phyloP scores from a whole-genome alignment of 2,888 invertebrate species.

The Clunio marinus region DNA sequence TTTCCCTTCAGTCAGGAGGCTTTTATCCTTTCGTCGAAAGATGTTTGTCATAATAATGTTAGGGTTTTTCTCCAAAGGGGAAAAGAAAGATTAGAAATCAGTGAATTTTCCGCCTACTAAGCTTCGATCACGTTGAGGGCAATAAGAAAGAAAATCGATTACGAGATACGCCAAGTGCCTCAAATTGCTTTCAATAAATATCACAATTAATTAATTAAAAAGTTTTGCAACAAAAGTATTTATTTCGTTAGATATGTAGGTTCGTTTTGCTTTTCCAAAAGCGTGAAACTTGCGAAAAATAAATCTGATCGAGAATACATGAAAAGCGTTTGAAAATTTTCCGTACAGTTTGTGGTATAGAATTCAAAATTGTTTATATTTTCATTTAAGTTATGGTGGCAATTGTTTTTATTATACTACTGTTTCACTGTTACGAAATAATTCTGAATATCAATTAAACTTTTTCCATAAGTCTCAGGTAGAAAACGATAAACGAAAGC shows the following conservation, averaged over 20 bases:
- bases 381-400: neutral
- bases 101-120: neutral
- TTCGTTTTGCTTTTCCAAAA: neutral
- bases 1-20: neutral
- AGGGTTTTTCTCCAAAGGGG: neutral
- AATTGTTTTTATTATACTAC: neutral
- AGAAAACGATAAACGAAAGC: conserved; percentile 53
- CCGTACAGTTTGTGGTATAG: neutral
- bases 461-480: conserved; percentile 58
- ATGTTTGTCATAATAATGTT: neutral
- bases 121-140: too few relatives aligned
- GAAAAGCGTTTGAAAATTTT: too few relatives aligned
- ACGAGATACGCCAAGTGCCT: neutral
- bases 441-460: conserved; percentile 55
- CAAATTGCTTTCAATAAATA: neutral
- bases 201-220: conserved; percentile 2
- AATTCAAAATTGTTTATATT: neutral
- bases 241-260: too few relatives aligned
- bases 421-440: conserved; percentile 46
- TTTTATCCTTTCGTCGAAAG: neutral
- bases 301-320: too few relatives aligned
- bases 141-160: neutral
- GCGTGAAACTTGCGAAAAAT: too few relatives aligned
- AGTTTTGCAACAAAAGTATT: neutral
- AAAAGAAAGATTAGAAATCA: too few relatives aligned